Conservation (phyloP, 2,888 invertebrate species). For the Dryobota labecula region DNA sequence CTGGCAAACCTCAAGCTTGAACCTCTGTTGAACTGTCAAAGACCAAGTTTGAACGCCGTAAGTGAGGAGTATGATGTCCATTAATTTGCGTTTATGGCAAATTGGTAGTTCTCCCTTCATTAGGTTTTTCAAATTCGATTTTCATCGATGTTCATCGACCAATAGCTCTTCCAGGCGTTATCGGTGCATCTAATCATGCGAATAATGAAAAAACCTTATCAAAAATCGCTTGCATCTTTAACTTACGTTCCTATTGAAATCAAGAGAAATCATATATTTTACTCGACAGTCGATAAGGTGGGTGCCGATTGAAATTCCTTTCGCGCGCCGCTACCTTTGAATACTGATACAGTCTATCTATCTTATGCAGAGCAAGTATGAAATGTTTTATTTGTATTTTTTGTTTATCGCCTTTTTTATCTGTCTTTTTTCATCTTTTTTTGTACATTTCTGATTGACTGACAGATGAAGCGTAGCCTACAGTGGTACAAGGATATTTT, state of each 20-base stretch:
- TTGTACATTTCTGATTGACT: background rate
- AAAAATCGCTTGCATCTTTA: slow-evolving; percentile 8
- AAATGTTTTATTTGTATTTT: slow-evolving; percentile 45
- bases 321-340: slow-evolving; percentile 54
- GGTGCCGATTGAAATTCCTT: slow-evolving; percentile 64
- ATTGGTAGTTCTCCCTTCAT: no score
- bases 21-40: no score
- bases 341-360: slow-evolving; percentile 53
- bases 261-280: slow-evolving; percentile 65
- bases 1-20: no score
- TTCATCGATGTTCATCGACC: no score
- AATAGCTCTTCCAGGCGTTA: no score
- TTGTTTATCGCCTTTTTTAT: background rate
- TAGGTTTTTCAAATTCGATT: no score
- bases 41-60: no score
- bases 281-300: slow-evolving; percentile 52
- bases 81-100: no score
- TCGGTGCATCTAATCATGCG: no score
- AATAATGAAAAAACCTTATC: background rate
- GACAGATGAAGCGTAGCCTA: background rate
- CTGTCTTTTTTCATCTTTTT: background rate
- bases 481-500: background rate
- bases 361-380: slow-evolving; percentile 31
- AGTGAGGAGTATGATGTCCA: no score
- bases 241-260: slow-evolving; percentile 40